These are phyloP conservation scores for Coelopa frigida DNA, from an alignment of 1,140 invertebrate genomes.

Conservation along the genomic window DNA sequence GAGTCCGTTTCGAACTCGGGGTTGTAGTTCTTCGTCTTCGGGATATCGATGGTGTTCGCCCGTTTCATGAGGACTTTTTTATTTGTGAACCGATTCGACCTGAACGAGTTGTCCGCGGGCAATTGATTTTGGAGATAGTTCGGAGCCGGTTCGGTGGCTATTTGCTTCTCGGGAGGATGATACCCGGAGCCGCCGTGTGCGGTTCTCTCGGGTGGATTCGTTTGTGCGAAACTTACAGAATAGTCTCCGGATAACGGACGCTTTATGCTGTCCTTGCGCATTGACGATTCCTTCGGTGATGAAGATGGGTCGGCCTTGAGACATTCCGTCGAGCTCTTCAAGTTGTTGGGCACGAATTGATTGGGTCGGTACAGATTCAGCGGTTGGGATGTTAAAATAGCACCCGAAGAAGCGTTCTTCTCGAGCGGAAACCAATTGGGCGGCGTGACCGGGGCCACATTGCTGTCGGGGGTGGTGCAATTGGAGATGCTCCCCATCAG, in stretches of 20 bases:
- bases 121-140: too few relatives aligned
- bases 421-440: slow-evolving; percentile 23
- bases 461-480: slow-evolving; percentile 14
- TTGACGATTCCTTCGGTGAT: too few relatives aligned
- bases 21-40: slow-evolving; percentile 50
- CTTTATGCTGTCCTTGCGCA: slow-evolving; percentile 6
- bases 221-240: slow-evolving; percentile 27
- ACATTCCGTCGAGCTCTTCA: slow-evolving; percentile 7
- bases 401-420: slow-evolving; percentile 34
- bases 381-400: slow-evolving; percentile 23
- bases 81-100: slow-evolving; percentile 49
- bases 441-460: slow-evolving; percentile 10
- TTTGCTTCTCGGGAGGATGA: too few relatives aligned
- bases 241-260: slow-evolving; percentile 35
- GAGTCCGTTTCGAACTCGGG: slow-evolving; percentile 34
- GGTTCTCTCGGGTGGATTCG: too few relatives aligned
- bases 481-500: slow-evolving; percentile 39
- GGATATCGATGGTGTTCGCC: slow-evolving; percentile 82
- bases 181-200: too few relatives aligned
- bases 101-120: background rate
- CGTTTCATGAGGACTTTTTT: slow-evolving; percentile 75
- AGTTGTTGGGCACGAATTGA: slow-evolving; percentile 29
- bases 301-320: background rate
- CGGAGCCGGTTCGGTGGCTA: too few relatives aligned
- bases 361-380: slow-evolving; percentile 38